These are phyloP conservation scores for Drusus annulatus DNA, from an alignment of 1,140 invertebrate species.

Conservation along the genomic window DNA sequence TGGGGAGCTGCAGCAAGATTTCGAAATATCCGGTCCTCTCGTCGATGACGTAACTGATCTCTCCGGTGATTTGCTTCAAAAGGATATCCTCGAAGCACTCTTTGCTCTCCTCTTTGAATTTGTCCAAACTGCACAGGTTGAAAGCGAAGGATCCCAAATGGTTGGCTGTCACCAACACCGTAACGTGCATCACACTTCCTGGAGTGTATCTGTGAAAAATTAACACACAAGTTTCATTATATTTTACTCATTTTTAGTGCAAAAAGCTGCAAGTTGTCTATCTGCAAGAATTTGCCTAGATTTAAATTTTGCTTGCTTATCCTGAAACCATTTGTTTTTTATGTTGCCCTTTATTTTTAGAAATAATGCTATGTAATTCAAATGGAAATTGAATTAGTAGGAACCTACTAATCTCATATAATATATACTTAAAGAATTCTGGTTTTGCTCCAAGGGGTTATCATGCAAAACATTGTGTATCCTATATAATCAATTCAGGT, in stretches of 20 bases:
- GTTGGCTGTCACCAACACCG: constrained; percentile 66
- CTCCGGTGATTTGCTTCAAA: constrained; percentile 65
- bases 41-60: constrained; percentile 53
- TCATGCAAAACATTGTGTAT: too few relatives aligned
- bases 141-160: constrained; percentile 72
- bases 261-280: too few relatives aligned
- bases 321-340: too few relatives aligned
- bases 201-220: constrained; percentile 59
- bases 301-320: too few relatives aligned
- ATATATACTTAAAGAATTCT: too few relatives aligned
- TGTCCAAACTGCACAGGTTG: constrained; percentile 67
- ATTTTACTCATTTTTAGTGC: background rate
- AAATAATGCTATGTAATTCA: too few relatives aligned
- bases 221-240: background rate
- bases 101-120: constrained; percentile 65
- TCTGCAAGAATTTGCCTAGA: too few relatives aligned
- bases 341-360: too few relatives aligned
- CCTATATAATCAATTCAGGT: too few relatives aligned
- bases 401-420: too few relatives aligned
- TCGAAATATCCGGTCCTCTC: constrained; percentile 37
- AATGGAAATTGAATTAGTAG: too few relatives aligned
- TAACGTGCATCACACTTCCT: constrained; percentile 62
- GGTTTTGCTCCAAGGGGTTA: too few relatives aligned
- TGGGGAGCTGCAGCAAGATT: constrained; percentile 63
- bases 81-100: constrained; percentile 69